A percentile compares a stretch with the other conserved stretches of the same genome.
These are phyloP conservation scores for Podiceps cristatus DNA, from an alignment of 2,113 vertebrate species.

Conservation along the genomic window DNA sequence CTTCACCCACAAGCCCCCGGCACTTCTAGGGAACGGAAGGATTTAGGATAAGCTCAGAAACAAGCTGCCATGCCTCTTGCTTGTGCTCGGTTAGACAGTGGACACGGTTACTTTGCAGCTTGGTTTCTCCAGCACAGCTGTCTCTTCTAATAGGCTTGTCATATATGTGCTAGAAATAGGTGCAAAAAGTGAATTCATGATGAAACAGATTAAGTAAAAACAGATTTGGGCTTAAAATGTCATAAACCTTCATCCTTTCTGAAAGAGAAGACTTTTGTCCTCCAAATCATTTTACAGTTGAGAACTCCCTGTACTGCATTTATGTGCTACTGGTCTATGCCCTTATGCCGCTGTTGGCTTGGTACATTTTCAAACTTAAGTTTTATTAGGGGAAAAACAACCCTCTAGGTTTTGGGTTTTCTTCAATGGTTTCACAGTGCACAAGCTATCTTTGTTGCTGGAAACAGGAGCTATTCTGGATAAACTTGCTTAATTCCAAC, in stretches of 20 bases:
- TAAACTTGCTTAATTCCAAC: not conserved
- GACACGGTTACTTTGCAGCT: not conserved
- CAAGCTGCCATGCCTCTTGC: not conserved
- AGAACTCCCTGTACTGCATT: not conserved
- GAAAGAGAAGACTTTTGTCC: not conserved
- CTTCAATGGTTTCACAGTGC: not conserved
- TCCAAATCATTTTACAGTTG: not conserved
- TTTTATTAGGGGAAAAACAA: not conserved
- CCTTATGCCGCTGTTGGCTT: not conserved
- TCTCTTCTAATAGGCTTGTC: not conserved
- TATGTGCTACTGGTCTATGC: not conserved
- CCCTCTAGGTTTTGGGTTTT: not conserved
- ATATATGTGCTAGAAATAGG: not conserved
- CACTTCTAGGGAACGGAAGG: not conserved
- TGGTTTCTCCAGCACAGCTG: not conserved
- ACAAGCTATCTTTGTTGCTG: not conserved
- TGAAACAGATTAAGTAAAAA: not conserved
- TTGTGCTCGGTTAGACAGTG: not conserved
- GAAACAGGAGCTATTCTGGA: not conserved
- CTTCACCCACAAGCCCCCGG: accelerated
- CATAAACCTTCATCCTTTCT: not conserved
- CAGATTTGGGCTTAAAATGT: not conserved
- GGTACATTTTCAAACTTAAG: not conserved
- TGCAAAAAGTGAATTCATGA: not conserved
- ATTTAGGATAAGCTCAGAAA: not conserved